Conservation (phyloP, 2,888 invertebrate genomes). For the Aethes cnicana region DNA sequence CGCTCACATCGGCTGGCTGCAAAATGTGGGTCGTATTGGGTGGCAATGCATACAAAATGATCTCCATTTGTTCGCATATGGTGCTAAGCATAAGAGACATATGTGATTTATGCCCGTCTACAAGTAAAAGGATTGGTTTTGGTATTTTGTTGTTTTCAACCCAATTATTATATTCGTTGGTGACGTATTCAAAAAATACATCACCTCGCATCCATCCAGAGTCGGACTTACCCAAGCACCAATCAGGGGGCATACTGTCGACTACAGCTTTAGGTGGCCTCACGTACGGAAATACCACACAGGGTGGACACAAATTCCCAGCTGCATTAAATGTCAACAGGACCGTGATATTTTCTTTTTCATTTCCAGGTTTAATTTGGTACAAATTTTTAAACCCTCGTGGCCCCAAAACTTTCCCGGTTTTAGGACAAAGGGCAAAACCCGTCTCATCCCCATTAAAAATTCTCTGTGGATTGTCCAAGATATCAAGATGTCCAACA, state of each 20-base stretch:
- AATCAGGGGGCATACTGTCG: constrained; percentile 36
- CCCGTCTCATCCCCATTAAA: too few relatives aligned
- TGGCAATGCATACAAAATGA: constrained; percentile 40
- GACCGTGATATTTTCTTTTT: constrained; percentile 21
- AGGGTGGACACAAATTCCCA: constrained; percentile 35
- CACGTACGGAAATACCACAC: constrained; percentile 40
- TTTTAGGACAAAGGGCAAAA: too few relatives aligned
- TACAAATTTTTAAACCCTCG: constrained; percentile 7
- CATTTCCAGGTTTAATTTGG: constrained; percentile 2
- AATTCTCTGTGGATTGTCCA: too few relatives aligned
- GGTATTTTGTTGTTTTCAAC: constrained; percentile 24
- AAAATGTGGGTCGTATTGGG: constrained; percentile 42
- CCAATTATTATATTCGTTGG: neutral
- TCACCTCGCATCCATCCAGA: constrained; percentile 32
- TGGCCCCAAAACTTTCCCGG: too few relatives aligned
- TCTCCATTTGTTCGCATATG: constrained; percentile 2
- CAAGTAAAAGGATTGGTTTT: constrained; percentile 31
- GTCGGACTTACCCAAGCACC: constrained; percentile 33
- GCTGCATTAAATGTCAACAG: too few relatives aligned
- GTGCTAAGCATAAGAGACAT: constrained; percentile 17
- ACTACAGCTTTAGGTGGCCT: constrained; percentile 36
- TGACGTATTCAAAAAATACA: constrained; percentile 18
- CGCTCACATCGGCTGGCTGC: constrained; percentile 40
- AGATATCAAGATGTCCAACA: too few relatives aligned
- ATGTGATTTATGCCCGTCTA: constrained; percentile 36